Evolutionary conservation across 1,140 invertebrate species (phyloP), one percentile per base, ranked within the genome.

Genomic region (Brachionus koreanus): DNA sequence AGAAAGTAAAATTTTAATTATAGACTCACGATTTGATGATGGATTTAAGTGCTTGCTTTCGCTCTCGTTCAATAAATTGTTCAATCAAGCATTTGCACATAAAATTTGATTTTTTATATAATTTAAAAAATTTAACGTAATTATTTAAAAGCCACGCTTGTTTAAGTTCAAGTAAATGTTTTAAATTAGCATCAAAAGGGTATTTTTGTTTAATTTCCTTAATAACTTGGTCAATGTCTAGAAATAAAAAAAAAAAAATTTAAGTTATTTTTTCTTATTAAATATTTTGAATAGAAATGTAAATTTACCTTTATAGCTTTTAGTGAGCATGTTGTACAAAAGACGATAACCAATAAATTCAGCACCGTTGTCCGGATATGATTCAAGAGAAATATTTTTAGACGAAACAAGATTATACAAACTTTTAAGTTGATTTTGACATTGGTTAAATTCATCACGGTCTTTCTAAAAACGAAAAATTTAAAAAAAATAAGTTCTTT

Each of bases 401-500:
- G 49, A 65, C 49, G 35, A 39, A 42, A 79, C 49, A 57, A 79
- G 35, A 57, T 79, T 79, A 65, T 79, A 79, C 61, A 79, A 79
- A 65, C 76, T 61, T 65, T 79, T 79, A 65, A 79, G 76, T 65
- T 79, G 76, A 65, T 79, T 79, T 61, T 79, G 76, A 43, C 76
- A 79, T 19, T 79, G 76, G 39, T 79, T 79, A 43, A 79, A 79
- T 49, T 79, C 76, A 79, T 79, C 76, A 29, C 76, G 33, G 37
- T 79, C 76, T 57, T 65, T 65, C 76, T 79, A n/a, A 3, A 74
- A 74, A 25, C 46, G 25, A 7, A 74, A 74, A 74, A 13, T 3
- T 46, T 74, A 10, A 79, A 35, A 77, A 49, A 33, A 61, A 1
- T 3, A n/a, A 0, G 12, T 49, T n/a, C 13, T 2, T 49, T 23